Conservation (phyloP, 2,113 vertebrate genomes). For the Carollia perspicillata region DNA sequence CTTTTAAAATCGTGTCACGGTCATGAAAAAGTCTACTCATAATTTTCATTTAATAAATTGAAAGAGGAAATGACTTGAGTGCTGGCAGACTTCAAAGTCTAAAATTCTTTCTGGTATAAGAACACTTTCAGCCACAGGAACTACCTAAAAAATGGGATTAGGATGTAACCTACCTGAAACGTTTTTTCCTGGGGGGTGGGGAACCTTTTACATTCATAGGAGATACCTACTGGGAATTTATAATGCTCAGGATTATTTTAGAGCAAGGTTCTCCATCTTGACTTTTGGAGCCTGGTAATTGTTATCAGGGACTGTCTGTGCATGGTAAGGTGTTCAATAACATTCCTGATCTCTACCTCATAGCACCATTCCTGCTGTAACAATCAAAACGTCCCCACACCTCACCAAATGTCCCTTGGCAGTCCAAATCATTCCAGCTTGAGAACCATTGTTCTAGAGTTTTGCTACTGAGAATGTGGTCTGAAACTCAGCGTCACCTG, state of each 20-base stretch:
- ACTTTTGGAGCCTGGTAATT: background rate
- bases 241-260: background rate
- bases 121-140: background rate
- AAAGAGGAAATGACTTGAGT: background rate
- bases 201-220: background rate
- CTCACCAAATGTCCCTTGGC: background rate
- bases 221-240: background rate
- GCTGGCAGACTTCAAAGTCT: background rate
- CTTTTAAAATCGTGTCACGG: background rate
- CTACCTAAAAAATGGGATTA: background rate
- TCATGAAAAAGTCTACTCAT: background rate
- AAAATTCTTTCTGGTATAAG: background rate
- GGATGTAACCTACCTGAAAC: background rate
- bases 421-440: background rate
- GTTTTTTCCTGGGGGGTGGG: background rate
- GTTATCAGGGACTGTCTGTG: background rate
- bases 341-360: background rate
- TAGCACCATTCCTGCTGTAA: background rate
- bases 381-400: background rate
- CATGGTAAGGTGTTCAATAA: background rate
- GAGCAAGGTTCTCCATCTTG: background rate
- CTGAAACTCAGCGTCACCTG: background rate
- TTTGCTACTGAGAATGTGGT: background rate
- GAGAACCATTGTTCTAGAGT: background rate
- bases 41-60: slow-evolving; percentile 3